These are phyloP conservation scores for Lasioglossum lativentre DNA, from an alignment of 2,888 invertebrate species.

Conservation along the genomic window DNA sequence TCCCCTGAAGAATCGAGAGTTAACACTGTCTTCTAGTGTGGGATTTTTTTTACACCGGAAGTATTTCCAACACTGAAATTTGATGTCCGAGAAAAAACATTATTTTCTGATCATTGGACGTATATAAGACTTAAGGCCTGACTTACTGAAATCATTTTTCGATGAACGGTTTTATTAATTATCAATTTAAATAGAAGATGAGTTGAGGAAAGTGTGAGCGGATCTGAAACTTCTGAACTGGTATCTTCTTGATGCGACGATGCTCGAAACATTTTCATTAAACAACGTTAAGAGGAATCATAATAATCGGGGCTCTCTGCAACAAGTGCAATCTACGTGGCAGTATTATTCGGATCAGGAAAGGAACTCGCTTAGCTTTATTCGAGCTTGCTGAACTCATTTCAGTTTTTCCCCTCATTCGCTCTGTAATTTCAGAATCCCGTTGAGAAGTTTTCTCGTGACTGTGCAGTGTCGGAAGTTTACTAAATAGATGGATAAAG, in stretches of 20 bases:
- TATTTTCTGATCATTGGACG: no score
- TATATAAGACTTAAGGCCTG: no score
- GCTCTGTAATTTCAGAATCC: background rate
- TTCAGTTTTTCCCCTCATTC: background rate
- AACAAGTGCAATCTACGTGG: background rate
- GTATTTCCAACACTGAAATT: no score
- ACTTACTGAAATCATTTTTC: background rate
- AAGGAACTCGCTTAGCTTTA: background rate
- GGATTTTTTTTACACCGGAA: background rate
- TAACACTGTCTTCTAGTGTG: background rate
- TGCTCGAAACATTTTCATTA: background rate
- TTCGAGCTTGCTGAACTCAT: conserved; percentile 7
- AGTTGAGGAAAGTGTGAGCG: background rate
- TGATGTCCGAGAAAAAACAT: no score
- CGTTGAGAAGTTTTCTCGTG: background rate
- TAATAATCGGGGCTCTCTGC: background rate
- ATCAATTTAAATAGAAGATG: background rate
- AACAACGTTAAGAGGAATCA: background rate
- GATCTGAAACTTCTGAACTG: background rate
- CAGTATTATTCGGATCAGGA: background rate
- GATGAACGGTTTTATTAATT: background rate
- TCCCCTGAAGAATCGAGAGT: background rate
- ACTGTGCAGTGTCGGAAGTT: background rate
- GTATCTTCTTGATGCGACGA: background rate
- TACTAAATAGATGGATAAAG: background rate